phyloP scores from a whole-genome alignment of 2,797 vertebrate genomes.

The Dermochelys coriacea region DNA sequence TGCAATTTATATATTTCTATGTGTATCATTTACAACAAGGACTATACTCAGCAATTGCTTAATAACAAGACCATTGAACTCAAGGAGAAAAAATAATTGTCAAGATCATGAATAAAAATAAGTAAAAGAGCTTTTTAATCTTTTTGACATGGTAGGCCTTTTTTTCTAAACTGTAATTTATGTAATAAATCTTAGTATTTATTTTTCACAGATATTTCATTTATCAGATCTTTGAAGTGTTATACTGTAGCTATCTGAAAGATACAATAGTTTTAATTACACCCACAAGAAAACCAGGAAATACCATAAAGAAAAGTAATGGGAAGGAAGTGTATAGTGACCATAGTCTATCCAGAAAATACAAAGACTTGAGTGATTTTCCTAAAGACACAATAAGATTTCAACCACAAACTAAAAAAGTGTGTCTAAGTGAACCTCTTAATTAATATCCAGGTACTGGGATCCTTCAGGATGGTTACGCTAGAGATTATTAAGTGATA shows the following conservation, averaged over 20 bases:
- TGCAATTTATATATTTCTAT: slow-evolving; percentile 20
- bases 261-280: slow-evolving; percentile 65
- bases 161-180: slow-evolving; percentile 54
- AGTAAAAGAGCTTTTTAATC: slow-evolving; percentile 13
- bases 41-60: neutral
- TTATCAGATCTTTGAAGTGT: slow-evolving; percentile 35
- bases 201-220: slow-evolving; percentile 50
- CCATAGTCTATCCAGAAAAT: slow-evolving; percentile 43
- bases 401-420: slow-evolving; percentile 35
- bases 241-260: slow-evolving; percentile 37
- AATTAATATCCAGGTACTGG: slow-evolving; percentile 78
- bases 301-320: slow-evolving; percentile 40
- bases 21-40: slow-evolving; percentile 24
- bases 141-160: neutral
- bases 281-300: slow-evolving; percentile 31
- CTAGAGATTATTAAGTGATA: slow-evolving; percentile 73
- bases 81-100: slow-evolving; percentile 23
- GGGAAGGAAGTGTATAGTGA: slow-evolving; percentile 23
- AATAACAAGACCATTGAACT: slow-evolving; percentile 57
- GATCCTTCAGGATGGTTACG: slow-evolving; percentile 65
- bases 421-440: slow-evolving; percentile 73
- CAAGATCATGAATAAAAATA: slow-evolving; percentile 9
- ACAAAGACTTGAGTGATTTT: slow-evolving; percentile 44
- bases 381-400: slow-evolving; percentile 72
- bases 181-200: slow-evolving; percentile 4